Evolutionary conservation across 2,888 invertebrate genomes (phyloP).

Genomic region (Venusia cambrica): DNA sequence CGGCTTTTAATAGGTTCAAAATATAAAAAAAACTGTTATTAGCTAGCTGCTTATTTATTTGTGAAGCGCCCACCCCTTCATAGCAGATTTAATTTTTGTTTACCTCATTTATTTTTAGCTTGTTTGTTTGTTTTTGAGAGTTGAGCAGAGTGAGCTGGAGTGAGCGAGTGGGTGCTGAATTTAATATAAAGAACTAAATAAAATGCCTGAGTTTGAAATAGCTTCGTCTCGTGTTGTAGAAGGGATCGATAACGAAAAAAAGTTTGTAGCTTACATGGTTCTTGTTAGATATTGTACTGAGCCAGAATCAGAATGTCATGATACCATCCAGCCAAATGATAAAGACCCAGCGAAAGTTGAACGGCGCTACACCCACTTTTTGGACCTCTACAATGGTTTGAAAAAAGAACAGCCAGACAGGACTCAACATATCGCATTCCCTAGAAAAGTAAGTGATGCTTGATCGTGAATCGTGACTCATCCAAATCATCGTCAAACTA

Average conservation of each 20-base stretch:
- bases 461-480: too few relatives aligned
- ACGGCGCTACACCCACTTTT: slow-evolving; percentile 87
- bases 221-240: slow-evolving; percentile 84
- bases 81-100: too few relatives aligned
- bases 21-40: too few relatives aligned
- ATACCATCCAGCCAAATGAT: slow-evolving; percentile 64
- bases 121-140: too few relatives aligned
- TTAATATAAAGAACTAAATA: slow-evolving; percentile 5
- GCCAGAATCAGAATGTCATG: slow-evolving; percentile 77
- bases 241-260: slow-evolving; percentile 82
- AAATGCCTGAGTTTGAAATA: slow-evolving; percentile 83
- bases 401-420: slow-evolving; percentile 80
- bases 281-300: slow-evolving; percentile 84
- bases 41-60: too few relatives aligned
- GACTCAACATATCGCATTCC: slow-evolving; percentile 80
- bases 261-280: slow-evolving; percentile 86
- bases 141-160: too few relatives aligned
- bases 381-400: slow-evolving; percentile 82
- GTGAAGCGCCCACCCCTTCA: too few relatives aligned
- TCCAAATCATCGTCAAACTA: too few relatives aligned
- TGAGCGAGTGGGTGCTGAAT: too few relatives aligned
- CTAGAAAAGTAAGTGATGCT: slow-evolving; percentile 83
- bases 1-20: too few relatives aligned
- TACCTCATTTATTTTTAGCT: too few relatives aligned
- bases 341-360: slow-evolving; percentile 84